These are phyloP conservation scores for Dryoscopus gambensis DNA, from an alignment of 2,113 vertebrate genomes.

Conservation along the genomic window DNA sequence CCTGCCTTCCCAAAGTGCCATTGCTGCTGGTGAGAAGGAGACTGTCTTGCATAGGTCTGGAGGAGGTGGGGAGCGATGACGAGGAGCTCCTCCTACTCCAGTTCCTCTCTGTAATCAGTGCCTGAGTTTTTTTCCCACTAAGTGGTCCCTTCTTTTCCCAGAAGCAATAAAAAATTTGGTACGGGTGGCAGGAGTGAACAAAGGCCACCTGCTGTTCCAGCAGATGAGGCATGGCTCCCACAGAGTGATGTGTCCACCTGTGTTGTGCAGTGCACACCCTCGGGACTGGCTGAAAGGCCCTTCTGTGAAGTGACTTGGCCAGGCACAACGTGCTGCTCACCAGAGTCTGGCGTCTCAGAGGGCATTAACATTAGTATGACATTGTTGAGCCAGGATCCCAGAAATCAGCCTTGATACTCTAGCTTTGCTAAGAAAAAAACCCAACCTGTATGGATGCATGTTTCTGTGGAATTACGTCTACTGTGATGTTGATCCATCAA, in stretches of 20 bases:
- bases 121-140: not conserved
- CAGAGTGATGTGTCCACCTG: not conserved
- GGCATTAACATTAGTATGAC: not conserved
- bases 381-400: not conserved
- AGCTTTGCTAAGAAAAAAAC: not conserved
- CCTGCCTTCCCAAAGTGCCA: fast-evolving
- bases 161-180: not conserved
- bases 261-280: not conserved
- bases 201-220: not conserved
- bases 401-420: not conserved
- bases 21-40: not conserved
- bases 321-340: not conserved
- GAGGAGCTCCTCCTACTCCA: not conserved
- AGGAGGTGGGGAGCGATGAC: not conserved
- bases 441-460: not conserved
- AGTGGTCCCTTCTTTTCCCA: not conserved
- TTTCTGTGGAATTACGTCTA: not conserved
- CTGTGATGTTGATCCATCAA: not conserved
- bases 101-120: not conserved
- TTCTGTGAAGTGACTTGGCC: not conserved
- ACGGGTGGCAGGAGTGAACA: not conserved
- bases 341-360: not conserved
- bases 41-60: not conserved
- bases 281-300: not conserved
- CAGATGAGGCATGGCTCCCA: not conserved